These are phyloP conservation scores for Urocynchramus pylzowi DNA, from an alignment of 2,113 vertebrate genomes.

Conservation along the genomic window DNA sequence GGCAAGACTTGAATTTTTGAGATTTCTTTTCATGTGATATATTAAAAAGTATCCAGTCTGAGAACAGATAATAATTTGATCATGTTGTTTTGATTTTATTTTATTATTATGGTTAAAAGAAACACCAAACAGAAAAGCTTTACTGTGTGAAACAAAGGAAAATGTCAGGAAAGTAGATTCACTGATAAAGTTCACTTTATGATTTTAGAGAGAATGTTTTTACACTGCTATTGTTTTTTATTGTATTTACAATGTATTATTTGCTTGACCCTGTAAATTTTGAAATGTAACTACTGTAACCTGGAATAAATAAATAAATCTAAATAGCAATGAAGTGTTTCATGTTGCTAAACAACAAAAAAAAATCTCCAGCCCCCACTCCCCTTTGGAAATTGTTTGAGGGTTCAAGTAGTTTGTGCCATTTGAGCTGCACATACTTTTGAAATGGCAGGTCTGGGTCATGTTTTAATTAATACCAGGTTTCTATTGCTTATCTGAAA, in stretches of 20 bases:
- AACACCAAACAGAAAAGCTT: not conserved
- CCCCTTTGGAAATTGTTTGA: not conserved
- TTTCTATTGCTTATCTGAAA: not conserved
- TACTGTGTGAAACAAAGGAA: slow-evolving; percentile 36
- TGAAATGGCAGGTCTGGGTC: not conserved
- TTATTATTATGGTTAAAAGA: not conserved
- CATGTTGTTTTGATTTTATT: not conserved
- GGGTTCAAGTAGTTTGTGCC: not conserved
- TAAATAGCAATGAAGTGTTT: slow-evolving; percentile 40
- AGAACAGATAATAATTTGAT: not conserved
- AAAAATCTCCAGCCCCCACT: not conserved
- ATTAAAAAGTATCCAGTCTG: not conserved
- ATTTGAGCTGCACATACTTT: not conserved
- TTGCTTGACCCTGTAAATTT: slow-evolving; percentile 60
- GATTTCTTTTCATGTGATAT: not conserved
- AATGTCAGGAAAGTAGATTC: slow-evolving; percentile 5
- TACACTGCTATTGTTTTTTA: slow-evolving; percentile 49
- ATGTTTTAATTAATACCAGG: not conserved
- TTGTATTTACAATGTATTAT: slow-evolving; percentile 65
- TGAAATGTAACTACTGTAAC: slow-evolving; percentile 71
- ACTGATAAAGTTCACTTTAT: slow-evolving; percentile 22
- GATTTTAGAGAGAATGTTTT: slow-evolving; percentile 47
- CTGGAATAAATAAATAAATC: slow-evolving; percentile 76
- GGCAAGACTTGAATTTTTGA: slow-evolving; percentile 3
- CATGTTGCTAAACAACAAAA: slow-evolving; percentile 43